These are phyloP conservation scores for Meloidogyne exigua DNA, from an alignment of 1,140 invertebrate genomes.

Conservation along the genomic window DNA sequence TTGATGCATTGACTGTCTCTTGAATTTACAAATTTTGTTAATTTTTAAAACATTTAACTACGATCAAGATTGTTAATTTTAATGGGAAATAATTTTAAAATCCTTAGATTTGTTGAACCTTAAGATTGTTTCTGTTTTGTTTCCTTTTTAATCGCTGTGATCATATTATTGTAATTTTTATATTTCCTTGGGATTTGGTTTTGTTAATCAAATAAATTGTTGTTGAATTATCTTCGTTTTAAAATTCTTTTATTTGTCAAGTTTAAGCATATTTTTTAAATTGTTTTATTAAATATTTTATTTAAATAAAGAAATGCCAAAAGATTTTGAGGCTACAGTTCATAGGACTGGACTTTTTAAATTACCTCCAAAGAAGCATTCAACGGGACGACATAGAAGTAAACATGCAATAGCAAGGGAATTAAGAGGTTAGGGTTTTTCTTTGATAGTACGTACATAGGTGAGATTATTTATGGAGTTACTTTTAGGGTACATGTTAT, in stretches of 20 bases:
- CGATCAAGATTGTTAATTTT: background rate
- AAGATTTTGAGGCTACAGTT: background rate
- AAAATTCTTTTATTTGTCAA: background rate
- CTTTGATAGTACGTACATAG: background rate
- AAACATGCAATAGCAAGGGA: constrained; percentile 31
- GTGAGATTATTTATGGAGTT: no score
- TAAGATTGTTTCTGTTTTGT: background rate
- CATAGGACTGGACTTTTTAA: constrained; percentile 49
- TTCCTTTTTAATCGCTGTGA: constrained; percentile 11
- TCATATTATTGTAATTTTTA: constrained; percentile 22
- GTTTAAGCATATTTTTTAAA: background rate
- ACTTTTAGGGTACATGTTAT: no score
- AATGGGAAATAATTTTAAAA: background rate
- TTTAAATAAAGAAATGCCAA: background rate
- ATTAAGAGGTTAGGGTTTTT: constrained; percentile 21
- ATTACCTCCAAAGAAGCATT: constrained; percentile 41
- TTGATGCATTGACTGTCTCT: background rate
- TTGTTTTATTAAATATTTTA: background rate
- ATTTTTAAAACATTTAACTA: background rate
- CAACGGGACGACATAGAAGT: constrained; percentile 48
- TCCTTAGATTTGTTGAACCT: background rate
- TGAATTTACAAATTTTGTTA: constrained; percentile 2
- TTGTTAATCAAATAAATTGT: constrained; percentile 20
- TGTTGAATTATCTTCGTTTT: background rate
- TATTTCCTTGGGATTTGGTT: constrained; percentile 4